Evolutionary conservation across 1,140 invertebrate genomes (phyloP), one percentile per base, ranked within the genome.

Genomic region (Ips nitidus): DNA sequence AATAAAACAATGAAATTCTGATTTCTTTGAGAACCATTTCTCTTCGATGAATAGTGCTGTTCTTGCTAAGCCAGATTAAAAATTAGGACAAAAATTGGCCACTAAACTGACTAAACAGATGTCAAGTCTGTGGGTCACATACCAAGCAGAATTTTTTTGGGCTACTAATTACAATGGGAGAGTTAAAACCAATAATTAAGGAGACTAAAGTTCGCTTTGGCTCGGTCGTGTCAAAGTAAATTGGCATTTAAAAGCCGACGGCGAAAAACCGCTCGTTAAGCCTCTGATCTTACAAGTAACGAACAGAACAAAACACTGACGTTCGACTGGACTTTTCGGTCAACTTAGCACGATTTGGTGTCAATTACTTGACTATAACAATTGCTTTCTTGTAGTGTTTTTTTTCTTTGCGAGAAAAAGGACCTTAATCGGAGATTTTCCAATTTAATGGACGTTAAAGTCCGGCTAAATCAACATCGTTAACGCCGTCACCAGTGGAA

Each of bases 331-430:
- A 50, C 41, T 69, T 72, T 72, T 65, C 67, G 71, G 66, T 72
- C 71, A 68, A 72, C 71, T 72, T 69, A 66, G 66, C 71, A 72
- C 71, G 71, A 72, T 62, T 69, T 53, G 66, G 62, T 73, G 71
- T 73, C 71, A 73, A 73, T 73, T 73, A 73, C 62, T 22, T 22
- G 22, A 22, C 22, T 22, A 22, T 22, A 22, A 72, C 70, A 72
- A 72, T 72, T 69, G 71, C 71, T 55, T 69, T 66, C 63, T 66
- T 72, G 62, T 61, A 40, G 61, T 41, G 40, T 59, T 69, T 56
- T n/a, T 56, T 72, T 68, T 60, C 22, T 22, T 22, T 22, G 22
- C 22, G 22, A 22, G 22, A 22, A 22, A 22, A 22, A 22, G 22
- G 22, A 22, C 22, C 22, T 22, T 22, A 22, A 22, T 66, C 69